phyloP scores from a whole-genome alignment of 2,113 vertebrate genomes.

The Brachirus orientalis region DNA sequence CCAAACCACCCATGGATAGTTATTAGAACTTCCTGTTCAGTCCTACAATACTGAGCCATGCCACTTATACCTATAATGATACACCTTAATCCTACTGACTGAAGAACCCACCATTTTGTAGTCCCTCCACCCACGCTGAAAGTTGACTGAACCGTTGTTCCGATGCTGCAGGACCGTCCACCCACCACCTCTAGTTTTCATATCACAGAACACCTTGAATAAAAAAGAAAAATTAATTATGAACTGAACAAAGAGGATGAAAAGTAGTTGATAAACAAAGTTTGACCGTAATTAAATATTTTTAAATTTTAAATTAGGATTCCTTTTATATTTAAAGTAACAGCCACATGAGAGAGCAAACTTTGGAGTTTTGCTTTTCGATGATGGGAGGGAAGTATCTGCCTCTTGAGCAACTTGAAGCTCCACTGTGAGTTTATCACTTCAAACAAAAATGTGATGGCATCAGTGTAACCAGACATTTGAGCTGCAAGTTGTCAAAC shows the following conservation, averaged over 20 bases:
- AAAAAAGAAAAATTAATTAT: background rate
- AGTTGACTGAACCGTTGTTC: constrained; percentile 80
- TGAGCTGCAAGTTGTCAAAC: no score
- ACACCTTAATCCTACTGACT: background rate
- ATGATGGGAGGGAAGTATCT: no score
- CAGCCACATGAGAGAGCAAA: no score
- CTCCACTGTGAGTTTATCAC: no score
- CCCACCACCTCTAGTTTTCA: constrained; percentile 85
- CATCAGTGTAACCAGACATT: no score
- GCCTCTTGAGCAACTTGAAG: no score
- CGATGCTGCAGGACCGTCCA: constrained; percentile 87
- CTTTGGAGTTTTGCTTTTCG: no score
- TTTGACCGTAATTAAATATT: no score
- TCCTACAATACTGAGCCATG: constrained; percentile 5
- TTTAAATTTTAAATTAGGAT: no score
- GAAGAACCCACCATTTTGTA: constrained; percentile 80
- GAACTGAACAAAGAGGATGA: background rate
- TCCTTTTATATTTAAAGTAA: no score
- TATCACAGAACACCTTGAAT: constrained; percentile 84
- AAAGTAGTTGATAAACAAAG: no score
- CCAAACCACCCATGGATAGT: constrained; percentile 36
- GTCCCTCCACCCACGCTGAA: constrained; percentile 84
- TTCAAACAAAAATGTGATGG: no score
- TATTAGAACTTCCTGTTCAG: constrained; percentile 65
- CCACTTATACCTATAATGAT: constrained; percentile 3